Evolutionary conservation across 1,140 invertebrate genomes (phyloP).

Genomic region (Aleiodes sp.): DNA sequence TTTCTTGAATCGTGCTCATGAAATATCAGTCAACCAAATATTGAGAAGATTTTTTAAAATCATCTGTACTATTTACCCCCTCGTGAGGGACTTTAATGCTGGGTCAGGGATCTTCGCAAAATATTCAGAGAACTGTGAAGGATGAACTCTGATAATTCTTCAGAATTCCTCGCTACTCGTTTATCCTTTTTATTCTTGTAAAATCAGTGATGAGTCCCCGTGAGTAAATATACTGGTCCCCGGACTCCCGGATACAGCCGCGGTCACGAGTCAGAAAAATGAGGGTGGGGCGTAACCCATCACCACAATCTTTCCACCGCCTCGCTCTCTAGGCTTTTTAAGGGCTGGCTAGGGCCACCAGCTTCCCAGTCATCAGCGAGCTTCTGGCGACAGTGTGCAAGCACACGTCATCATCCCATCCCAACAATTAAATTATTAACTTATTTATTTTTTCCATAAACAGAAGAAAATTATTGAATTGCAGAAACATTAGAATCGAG

Average conservation of each 20-base stretch:
- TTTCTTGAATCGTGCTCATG: background rate
- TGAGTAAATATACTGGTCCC: background rate
- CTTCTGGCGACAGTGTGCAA: background rate
- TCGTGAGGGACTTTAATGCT: background rate
- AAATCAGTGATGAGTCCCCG: constrained; percentile 2
- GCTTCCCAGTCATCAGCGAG: constrained; percentile 17
- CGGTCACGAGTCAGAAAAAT: constrained; percentile 13
- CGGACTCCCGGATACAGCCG: background rate
- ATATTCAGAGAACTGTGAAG: background rate
- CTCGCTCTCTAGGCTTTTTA: constrained; percentile 28
- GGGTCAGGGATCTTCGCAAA: background rate
- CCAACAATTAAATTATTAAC: background rate
- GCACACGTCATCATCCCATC: background rate
- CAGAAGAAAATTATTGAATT: background rate
- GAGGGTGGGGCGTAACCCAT: constrained; percentile 12
- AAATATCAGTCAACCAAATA: background rate
- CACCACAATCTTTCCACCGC: constrained; percentile 2
- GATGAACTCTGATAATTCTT: background rate
- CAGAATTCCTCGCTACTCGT: background rate
- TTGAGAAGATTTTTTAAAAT: background rate
- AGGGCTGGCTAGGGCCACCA: constrained; percentile 26
- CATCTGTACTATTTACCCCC: background rate
- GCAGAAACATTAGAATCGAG: background rate
- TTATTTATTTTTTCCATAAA: too few species aligned
- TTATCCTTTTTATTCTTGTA: background rate